phyloP scores from a whole-genome alignment of 2,113 vertebrate species.

The Mastomys coucha region DNA sequence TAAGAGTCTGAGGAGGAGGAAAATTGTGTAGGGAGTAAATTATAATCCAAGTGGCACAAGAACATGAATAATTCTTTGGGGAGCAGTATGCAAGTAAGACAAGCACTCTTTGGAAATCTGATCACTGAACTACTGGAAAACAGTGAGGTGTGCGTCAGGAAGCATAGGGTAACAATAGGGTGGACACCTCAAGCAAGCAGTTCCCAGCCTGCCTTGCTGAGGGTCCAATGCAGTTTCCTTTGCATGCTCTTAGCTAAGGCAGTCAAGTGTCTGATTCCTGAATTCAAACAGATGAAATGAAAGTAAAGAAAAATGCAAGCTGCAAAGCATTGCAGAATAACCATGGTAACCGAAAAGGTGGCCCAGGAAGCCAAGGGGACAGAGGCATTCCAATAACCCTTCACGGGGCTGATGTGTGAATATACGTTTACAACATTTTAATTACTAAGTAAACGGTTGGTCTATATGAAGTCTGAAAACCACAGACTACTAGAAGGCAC shows the following conservation, averaged over 20 bases:
- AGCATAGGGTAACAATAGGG: neutral
- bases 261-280: neutral
- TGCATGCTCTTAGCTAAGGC: neutral
- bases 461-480: neutral
- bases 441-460: neutral
- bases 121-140: neutral
- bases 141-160: neutral
- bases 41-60: neutral
- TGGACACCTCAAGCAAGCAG: neutral
- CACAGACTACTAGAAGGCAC: neutral
- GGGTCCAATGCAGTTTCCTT: neutral
- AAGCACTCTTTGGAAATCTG: neutral
- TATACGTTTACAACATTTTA: neutral
- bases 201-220: no score
- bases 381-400: no score
- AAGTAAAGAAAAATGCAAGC: neutral
- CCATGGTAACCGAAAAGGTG: neutral
- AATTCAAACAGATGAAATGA: neutral
- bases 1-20: neutral
- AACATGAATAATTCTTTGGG: neutral
- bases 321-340: neutral
- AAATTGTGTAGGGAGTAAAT: neutral
- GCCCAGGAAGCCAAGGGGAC: neutral
- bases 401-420: neutral
- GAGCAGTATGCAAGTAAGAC: neutral